Evolutionary conservation across 1,140 invertebrate species (phyloP).

Genomic region (Homalodisca vitripennis): DNA sequence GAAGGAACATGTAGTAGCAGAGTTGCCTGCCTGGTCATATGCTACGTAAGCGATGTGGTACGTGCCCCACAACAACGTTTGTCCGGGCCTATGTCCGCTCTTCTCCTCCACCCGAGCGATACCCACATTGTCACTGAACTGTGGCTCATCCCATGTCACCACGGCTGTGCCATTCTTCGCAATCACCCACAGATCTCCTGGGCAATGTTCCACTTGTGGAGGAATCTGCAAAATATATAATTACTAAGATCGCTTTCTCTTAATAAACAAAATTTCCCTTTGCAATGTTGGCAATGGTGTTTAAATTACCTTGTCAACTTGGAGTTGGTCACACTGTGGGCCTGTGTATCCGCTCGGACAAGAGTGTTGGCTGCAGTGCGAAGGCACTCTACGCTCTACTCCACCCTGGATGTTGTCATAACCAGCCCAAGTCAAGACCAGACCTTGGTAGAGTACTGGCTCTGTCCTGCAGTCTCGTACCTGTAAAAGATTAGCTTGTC

Average conservation of each 20-base stretch:
- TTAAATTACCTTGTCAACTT: conserved; percentile 69
- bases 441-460: conserved; percentile 81
- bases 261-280: not conserved
- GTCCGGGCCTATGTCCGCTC: conserved; percentile 84
- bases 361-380: conserved; percentile 82
- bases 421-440: conserved; percentile 89
- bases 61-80: conserved; percentile 88
- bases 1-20: conserved; percentile 89
- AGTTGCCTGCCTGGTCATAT: conserved; percentile 86
- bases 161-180: conserved; percentile 88
- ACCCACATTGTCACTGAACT: conserved; percentile 85
- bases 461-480: conserved; percentile 84
- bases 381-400: conserved; percentile 90
- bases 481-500: conserved; percentile 36
- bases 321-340: conserved; percentile 76
- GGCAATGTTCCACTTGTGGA: conserved; percentile 85
- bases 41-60: conserved; percentile 94
- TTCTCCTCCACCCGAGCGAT: conserved; percentile 78
- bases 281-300: not conserved
- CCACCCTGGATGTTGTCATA: conserved; percentile 86
- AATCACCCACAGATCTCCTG: conserved; percentile 91
- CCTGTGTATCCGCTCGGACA: conserved; percentile 85
- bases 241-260: no score
- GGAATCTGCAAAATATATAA: conserved; percentile 59
- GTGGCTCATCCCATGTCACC: conserved; percentile 92